Percentiles rank a stretch among this genome's conserved stretches.
phyloP scores from a whole-genome alignment of 1,140 invertebrate genomes.

The Anastrepha obliqua region DNA sequence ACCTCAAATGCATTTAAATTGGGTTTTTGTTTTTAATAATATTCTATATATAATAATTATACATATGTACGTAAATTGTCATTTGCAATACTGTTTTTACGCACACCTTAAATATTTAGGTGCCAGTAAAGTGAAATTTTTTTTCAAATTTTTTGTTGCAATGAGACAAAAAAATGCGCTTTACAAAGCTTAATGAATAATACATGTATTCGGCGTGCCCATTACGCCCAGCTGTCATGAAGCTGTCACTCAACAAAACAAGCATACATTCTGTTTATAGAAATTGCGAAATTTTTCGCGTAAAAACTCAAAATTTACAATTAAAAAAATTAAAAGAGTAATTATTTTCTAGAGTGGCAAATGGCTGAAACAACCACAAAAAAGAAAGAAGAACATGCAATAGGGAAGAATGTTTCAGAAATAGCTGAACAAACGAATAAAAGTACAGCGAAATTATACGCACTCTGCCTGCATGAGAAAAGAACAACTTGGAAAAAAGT shows the following conservation, averaged over 20 bases:
- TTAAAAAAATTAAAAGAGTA: background rate
- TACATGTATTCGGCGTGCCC: background rate
- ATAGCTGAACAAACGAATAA: background rate
- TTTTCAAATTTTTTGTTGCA: background rate
- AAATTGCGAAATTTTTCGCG: background rate
- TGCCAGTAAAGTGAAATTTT: too few species aligned
- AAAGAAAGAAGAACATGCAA: background rate
- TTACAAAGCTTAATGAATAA: background rate
- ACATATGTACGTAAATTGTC: too few species aligned
- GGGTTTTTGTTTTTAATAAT: too few species aligned
- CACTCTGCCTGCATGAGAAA: background rate
- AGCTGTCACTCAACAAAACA: slow-evolving; percentile 33
- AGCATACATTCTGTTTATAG: background rate
- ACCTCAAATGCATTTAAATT: too few species aligned
- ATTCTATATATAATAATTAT: too few species aligned
- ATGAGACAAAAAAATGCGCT: background rate
- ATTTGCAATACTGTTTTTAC: too few species aligned
- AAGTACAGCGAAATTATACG: background rate
- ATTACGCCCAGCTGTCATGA: slow-evolving; percentile 38
- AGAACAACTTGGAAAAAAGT: background rate
- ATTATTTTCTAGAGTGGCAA: background rate
- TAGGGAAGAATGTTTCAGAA: background rate
- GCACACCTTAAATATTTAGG: too few species aligned
- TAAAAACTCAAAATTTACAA: background rate
- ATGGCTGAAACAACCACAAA: background rate